A percentile compares a stretch with the other conserved stretches of the same genome.
These are phyloP conservation scores for Stenodera caucasica DNA, from an alignment of 2,888 invertebrate genomes.

Conservation along the genomic window DNA sequence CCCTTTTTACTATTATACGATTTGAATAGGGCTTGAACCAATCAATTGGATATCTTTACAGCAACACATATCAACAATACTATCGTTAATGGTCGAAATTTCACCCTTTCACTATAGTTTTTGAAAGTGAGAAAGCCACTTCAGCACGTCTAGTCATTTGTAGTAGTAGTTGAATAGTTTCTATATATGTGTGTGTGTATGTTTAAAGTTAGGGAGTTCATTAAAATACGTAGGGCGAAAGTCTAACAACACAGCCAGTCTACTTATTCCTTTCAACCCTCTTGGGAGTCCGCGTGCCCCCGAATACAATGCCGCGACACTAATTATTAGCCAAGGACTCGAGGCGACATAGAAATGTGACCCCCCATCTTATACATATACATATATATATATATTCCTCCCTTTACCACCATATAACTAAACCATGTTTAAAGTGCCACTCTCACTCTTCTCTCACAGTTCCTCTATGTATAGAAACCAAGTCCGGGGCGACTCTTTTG, in stretches of 20 bases:
- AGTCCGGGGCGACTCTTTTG: conserved; percentile 1
- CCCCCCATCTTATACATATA: neutral
- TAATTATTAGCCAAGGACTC: conserved; percentile 34
- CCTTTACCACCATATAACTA: neutral
- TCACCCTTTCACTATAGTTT: neutral
- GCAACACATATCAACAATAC: neutral
- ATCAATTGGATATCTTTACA: neutral
- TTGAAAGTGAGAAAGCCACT: conserved; percentile 7
- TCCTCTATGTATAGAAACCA: neutral
- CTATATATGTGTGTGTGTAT: neutral
- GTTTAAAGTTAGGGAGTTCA: conserved; percentile 21
- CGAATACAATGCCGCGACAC: conserved; percentile 38
- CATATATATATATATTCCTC: neutral
- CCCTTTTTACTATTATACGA: neutral
- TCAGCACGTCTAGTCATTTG: conserved; percentile 4
- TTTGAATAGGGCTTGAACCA: neutral
- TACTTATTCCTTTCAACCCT: conserved; percentile 19
- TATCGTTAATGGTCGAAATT: neutral
- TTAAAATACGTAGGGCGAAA: conserved; percentile 19
- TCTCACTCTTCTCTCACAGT: neutral
- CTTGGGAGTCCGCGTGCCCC: conserved; percentile 34
- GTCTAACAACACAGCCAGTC: conserved; percentile 18
- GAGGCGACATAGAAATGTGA: conserved; percentile 20
- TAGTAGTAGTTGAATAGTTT: neutral
- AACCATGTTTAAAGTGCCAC: neutral